Conservation (phyloP, 2,888 invertebrate species). For the Drosophila phalerata region DNA sequence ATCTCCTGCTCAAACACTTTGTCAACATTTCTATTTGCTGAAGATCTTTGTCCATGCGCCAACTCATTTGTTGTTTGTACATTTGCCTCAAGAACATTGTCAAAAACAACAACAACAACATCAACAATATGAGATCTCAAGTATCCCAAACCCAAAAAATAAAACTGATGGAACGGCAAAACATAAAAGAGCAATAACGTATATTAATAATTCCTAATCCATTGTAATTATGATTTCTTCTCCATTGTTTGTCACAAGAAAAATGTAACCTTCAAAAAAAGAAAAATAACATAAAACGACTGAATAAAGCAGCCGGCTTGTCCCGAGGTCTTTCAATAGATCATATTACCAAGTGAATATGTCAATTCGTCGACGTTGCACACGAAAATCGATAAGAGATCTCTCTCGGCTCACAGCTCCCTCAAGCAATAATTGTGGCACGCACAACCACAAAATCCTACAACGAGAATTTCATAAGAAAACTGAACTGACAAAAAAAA, state of each 20-base stretch:
- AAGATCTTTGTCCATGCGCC: conserved; percentile 67
- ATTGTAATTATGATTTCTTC: conserved; percentile 78
- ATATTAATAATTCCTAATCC: conserved; percentile 79
- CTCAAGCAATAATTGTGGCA: conserved; percentile 58
- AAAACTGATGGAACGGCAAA: conserved; percentile 53
- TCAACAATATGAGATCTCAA: conserved; percentile 46
- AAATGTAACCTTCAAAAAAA: conserved; percentile 65
- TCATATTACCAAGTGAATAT: conserved; percentile 77
- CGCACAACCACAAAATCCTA: conserved; percentile 46
- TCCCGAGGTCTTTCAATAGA: conserved; percentile 58
- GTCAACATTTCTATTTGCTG: conserved; percentile 50
- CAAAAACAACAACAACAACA: conserved; percentile 44
- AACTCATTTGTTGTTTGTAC: conserved; percentile 71
- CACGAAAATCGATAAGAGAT: conserved; percentile 73
- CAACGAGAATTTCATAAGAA: conserved; percentile 55
- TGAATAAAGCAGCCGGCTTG: conserved; percentile 29
- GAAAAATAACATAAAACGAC: background rate
- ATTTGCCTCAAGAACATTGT: conserved; percentile 52
- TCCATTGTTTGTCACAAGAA: conserved; percentile 73
- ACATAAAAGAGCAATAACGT: conserved; percentile 56
- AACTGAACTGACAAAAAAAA: conserved; percentile 55
- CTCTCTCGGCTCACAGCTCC: conserved; percentile 60
- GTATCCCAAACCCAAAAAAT: conserved; percentile 37
- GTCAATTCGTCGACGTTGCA: conserved; percentile 63
- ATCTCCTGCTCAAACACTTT: conserved; percentile 21